Evolutionary conservation across 53 echinoderm and acorn worm genomes (phyloP).

Genomic region (Antedon mediterranea): DNA sequence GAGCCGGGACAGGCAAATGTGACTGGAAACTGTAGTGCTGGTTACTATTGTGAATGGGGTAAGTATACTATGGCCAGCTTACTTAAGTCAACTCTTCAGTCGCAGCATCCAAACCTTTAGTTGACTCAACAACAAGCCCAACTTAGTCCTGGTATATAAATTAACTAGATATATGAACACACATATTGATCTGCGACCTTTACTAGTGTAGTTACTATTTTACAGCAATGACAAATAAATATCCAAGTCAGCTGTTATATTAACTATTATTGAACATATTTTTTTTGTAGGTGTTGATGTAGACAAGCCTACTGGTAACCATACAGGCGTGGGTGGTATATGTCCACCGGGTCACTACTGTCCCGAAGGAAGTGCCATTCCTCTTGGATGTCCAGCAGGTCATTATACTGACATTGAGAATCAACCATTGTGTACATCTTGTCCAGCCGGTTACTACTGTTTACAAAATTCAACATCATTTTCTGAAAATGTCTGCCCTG

Average conservation of each 20-base stretch:
- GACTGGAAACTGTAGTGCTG: conserved; percentile 79
- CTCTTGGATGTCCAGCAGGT: conserved; percentile 77
- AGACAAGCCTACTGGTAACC: conserved; percentile 62
- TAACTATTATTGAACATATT: too few species aligned
- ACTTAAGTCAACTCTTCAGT: too few species aligned
- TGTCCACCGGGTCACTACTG: conserved; percentile 78
- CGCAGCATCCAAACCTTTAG: too few species aligned
- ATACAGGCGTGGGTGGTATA: conserved; percentile 69
- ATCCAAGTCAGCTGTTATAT: too few species aligned
- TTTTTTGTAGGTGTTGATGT: conserved; percentile 80
- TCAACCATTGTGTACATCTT: conserved; percentile 47
- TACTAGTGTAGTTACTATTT: too few species aligned
- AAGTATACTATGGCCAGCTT: too few species aligned
- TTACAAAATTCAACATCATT: conserved; percentile 72
- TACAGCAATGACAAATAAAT: too few species aligned
- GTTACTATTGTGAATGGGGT: conserved; percentile 70
- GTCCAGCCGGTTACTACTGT: conserved; percentile 84
- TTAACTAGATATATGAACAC: too few species aligned
- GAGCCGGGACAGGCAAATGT: conserved; percentile 55
- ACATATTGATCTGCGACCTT: too few species aligned
- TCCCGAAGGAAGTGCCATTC: conserved; percentile 65
- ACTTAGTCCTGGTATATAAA: too few species aligned
- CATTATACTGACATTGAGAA: conserved; percentile 61
- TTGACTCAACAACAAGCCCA: too few species aligned
- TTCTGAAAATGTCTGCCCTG: conserved; percentile 65